Percentiles rank a stretch among this genome's conserved stretches.
Conservation (phyloP, 2,888 invertebrate species). For the Amphipoea oculea region DNA sequence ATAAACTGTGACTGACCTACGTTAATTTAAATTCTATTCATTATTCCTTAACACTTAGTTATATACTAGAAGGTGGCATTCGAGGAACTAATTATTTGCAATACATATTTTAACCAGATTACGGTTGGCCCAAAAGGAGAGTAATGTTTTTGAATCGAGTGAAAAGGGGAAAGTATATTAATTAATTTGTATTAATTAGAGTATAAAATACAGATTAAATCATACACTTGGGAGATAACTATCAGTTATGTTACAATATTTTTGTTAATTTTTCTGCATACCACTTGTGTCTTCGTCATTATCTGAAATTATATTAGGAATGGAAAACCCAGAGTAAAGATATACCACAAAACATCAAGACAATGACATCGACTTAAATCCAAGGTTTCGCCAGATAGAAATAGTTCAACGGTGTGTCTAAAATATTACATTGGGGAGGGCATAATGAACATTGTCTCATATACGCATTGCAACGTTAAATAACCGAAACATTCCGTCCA, state of each 20-base stretch:
- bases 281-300: background rate
- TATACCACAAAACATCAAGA: background rate
- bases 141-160: background rate
- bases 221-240: background rate
- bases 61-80: background rate
- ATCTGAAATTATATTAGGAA: background rate
- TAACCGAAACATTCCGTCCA: background rate
- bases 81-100: background rate
- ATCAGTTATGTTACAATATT: background rate
- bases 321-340: background rate
- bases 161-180: too few relatives aligned
- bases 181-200: background rate
- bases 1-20: constrained; percentile 21
- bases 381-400: background rate
- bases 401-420: background rate
- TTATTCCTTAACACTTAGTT: background rate
- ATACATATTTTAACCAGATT: background rate
- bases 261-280: background rate
- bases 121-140: background rate
- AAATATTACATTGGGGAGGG: background rate
- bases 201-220: background rate
- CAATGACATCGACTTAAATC: background rate
- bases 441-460: background rate
- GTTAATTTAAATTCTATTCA: constrained; percentile 9
- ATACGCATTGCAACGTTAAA: background rate